Evolutionary conservation across 2,113 vertebrate species (phyloP).

Genomic region (Perca fluviatilis): DNA sequence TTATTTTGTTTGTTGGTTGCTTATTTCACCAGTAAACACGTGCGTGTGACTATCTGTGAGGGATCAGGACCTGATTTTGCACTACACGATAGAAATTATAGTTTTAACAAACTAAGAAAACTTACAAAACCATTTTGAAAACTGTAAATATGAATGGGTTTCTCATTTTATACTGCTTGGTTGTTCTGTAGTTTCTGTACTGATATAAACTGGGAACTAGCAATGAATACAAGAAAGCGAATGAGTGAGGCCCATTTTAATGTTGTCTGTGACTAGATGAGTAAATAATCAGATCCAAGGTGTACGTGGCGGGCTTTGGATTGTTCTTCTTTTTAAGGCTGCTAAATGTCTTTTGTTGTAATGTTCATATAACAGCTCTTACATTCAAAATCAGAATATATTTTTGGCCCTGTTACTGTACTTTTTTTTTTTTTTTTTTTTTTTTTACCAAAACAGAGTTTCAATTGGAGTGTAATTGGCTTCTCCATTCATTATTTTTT

Average conservation of each 20-base stretch:
- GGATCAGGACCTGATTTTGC: neutral
- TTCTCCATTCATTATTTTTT: slow-evolving; percentile 28
- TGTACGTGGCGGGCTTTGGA: neutral
- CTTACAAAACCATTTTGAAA: neutral
- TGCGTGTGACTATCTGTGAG: neutral
- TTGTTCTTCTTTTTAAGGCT: neutral
- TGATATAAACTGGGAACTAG: neutral
- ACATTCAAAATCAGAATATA: neutral
- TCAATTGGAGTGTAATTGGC: slow-evolving; percentile 7
- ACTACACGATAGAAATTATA: no score
- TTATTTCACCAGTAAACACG: slow-evolving; percentile 14
- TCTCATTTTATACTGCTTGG: neutral
- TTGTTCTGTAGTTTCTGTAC: neutral
- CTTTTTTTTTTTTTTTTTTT: no score
- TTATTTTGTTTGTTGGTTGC: neutral
- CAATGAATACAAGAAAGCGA: neutral
- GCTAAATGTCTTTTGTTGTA: neutral
- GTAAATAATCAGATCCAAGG: slow-evolving; percentile 3
- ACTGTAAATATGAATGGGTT: neutral
- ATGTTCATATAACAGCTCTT: neutral
- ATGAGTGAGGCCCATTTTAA: neutral
- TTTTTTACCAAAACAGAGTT: slow-evolving; percentile 2
- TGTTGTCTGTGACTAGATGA: slow-evolving; percentile 1
- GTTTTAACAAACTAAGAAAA: neutral
- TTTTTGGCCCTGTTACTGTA: neutral